Conservation (phyloP, 2,888 invertebrate genomes). For the Andrena dorsata region DNA sequence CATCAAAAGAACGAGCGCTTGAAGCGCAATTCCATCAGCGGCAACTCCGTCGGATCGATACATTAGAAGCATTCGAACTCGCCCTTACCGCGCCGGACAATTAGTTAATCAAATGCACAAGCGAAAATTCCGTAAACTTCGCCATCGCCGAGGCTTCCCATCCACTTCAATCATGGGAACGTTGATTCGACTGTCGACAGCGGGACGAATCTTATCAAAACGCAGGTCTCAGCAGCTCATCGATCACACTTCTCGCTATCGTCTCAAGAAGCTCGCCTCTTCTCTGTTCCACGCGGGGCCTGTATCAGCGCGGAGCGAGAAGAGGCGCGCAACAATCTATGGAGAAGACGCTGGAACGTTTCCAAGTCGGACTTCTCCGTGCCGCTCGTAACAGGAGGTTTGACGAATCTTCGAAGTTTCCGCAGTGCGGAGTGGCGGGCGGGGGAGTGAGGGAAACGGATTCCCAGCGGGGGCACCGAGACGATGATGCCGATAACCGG, state of each 20-base stretch:
- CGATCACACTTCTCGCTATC: constrained; percentile 26
- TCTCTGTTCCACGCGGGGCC: not conserved
- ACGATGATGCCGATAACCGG: constrained; percentile 71
- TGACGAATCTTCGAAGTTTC: constrained; percentile 76
- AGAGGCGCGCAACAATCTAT: constrained; percentile 66
- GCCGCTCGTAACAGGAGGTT: constrained; percentile 57
- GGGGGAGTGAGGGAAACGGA: not conserved
- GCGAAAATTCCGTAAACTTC: constrained; percentile 9
- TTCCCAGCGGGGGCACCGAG: constrained; percentile 4
- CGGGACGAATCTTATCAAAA: constrained; percentile 7
- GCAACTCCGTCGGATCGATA: constrained; percentile 3
- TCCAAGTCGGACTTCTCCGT: constrained; percentile 74
- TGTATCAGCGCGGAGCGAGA: constrained; percentile 29
- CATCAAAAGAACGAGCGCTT: constrained; percentile 28
- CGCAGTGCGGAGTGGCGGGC: constrained; percentile 67
- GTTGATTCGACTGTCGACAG: constrained; percentile 20
- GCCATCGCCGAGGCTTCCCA: not conserved
- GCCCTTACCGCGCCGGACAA: not conserved
- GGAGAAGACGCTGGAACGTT: constrained; percentile 70
- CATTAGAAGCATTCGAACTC: constrained; percentile 21
- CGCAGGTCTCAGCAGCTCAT: constrained; percentile 15
- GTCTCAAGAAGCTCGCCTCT: not conserved
- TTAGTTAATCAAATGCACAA: constrained; percentile 28
- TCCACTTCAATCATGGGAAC: constrained; percentile 5
- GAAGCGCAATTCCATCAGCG: constrained; percentile 15